Evolutionary conservation across 2,113 vertebrate genomes (phyloP), one percentile per base, ranked within the genome.

Genomic region (Tursiops truncatus): DNA sequence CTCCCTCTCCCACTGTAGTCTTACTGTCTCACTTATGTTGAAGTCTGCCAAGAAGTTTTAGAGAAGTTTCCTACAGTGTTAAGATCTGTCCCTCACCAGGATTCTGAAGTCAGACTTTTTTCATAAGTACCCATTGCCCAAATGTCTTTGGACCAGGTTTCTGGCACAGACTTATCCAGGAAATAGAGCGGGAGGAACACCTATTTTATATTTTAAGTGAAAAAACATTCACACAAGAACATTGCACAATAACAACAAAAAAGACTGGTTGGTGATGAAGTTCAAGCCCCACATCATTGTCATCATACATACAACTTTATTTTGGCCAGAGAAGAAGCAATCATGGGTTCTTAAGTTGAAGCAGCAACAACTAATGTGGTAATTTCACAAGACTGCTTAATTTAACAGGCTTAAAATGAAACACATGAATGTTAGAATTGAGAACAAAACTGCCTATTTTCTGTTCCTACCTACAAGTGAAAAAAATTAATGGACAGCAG

Each of bases 171-270:
- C 4, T 33, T 36, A 1, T 58, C 80, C 98, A 98, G 97, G 98
- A 98, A 97, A 96, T 73, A 81, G 83, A 74, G 68, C 0, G 47
- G 94, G 91, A 97, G 95, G 88, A 88, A 96, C 76, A 97, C 97
- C 97, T 97, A 98, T 96, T 97, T 95, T 63, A 94, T 91, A 94
- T 94, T 97, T 88, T 96, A 97, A 98, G 70, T 96, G 96, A 96
- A 97, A 97, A 97, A 97, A 94, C 97, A 97, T 50, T 56, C 86
- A 26, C 60, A 73, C 83, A 60, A 82, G 95, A 95, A 95, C 56
- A 68, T 92, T 90, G 95, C 4, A 33, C 47, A 98, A 95, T 91
- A 93, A 81, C 77, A 89, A 91, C 11, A 70, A 77, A 96, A 95
- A 91, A 60, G 60, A 60, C 47, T 94, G 84, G 68, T 60, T 44